These are phyloP conservation scores for Ceyx cyanopectus DNA, from an alignment of 2,113 vertebrate species.

Conservation along the genomic window DNA sequence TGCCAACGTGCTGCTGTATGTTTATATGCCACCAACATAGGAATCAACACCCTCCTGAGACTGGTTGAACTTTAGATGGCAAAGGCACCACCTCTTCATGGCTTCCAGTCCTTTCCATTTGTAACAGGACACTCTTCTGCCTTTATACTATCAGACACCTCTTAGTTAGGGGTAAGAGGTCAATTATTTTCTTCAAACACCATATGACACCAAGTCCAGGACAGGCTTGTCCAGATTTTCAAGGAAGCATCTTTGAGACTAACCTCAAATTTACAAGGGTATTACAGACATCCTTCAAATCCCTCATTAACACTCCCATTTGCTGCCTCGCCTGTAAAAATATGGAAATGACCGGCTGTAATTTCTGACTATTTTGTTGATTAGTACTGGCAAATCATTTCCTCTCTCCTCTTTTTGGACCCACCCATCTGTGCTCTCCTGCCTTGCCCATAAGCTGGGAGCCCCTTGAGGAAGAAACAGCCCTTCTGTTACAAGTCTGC, in stretches of 20 bases:
- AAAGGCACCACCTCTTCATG: neutral
- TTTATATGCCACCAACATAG: neutral
- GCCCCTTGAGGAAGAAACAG: neutral
- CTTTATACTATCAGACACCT: neutral
- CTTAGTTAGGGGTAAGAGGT: neutral
- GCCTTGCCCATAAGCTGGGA: neutral
- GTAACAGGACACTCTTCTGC: neutral
- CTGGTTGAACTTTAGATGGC: neutral
- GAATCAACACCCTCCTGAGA: neutral
- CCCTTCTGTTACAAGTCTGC: neutral
- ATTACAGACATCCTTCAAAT: neutral
- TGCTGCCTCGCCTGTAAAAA: conserved; percentile 2
- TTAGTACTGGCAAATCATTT: conserved; percentile 15
- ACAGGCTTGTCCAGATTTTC: neutral
- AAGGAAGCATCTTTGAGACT: neutral
- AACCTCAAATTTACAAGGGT: neutral
- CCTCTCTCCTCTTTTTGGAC: neutral
- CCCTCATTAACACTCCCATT: neutral
- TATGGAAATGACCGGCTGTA: neutral
- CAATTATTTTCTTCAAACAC: neutral
- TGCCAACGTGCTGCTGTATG: neutral
- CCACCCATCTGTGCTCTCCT: neutral
- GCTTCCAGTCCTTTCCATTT: neutral
- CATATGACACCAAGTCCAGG: neutral
- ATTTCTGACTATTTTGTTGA: conserved; percentile 21